These are phyloP conservation scores for Leuciscus idus DNA, from an alignment of 2,113 vertebrate species.

Conservation along the genomic window DNA sequence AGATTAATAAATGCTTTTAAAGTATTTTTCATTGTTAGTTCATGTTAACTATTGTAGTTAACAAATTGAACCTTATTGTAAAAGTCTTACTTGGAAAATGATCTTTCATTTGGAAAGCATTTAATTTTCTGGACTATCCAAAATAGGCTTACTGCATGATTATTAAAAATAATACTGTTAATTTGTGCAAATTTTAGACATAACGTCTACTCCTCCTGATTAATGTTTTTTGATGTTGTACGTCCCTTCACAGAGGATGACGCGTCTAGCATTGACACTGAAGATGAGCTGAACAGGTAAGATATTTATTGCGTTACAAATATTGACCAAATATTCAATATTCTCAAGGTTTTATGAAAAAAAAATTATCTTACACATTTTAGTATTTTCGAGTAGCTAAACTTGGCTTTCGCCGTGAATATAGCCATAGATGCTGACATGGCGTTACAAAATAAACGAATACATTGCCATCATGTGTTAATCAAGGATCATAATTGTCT, in stretches of 20 bases:
- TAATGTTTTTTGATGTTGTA: not conserved
- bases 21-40: too few species aligned
- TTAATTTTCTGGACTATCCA: not conserved
- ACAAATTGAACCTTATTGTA: too few species aligned
- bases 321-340: not conserved
- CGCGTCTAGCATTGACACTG: slow-evolving; percentile 84
- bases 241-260: slow-evolving; percentile 67
- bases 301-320: not conserved
- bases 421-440: not conserved
- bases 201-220: not conserved
- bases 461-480: not conserved
- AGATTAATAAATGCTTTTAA: too few species aligned
- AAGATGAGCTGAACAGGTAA: slow-evolving; percentile 89
- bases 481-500: not conserved
- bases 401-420: not conserved
- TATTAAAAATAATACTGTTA: not conserved
- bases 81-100: not conserved
- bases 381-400: not conserved
- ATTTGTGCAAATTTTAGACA: not conserved
- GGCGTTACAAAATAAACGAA: not conserved
- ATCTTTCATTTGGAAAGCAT: not conserved
- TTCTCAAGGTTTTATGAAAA: not conserved
- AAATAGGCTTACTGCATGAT: not conserved
- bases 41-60: too few species aligned
- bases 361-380: not conserved